These are phyloP conservation scores for Ptychochromis oligacanthus DNA, from an alignment of 2,113 vertebrate genomes.

Conservation along the genomic window DNA sequence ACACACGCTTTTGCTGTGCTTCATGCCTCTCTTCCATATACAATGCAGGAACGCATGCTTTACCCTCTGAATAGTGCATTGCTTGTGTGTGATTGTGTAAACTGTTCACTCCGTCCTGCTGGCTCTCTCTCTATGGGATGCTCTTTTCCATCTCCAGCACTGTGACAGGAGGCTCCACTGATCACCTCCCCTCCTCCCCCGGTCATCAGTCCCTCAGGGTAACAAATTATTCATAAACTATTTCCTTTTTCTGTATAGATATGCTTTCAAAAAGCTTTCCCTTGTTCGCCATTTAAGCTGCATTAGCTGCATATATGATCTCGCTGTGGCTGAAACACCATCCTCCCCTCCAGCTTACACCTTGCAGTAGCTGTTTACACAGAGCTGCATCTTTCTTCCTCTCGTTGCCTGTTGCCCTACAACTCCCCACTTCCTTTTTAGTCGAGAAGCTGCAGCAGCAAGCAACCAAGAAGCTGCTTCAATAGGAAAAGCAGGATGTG, in stretches of 20 bases:
- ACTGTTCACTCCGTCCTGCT: neutral
- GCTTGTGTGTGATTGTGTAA: neutral
- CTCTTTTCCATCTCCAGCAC: constrained; percentile 21
- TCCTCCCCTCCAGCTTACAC: constrained; percentile 36
- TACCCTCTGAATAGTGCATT: neutral
- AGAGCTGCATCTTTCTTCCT: constrained; percentile 27
- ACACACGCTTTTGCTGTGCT: neutral
- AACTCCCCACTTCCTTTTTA: neutral
- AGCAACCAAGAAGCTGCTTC: neutral
- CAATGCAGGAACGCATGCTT: neutral
- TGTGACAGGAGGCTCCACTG: constrained; percentile 19
- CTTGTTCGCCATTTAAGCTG: constrained; percentile 60
- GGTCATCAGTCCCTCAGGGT: constrained; percentile 19
- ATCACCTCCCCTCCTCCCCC: neutral
- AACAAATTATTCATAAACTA: constrained; percentile 69
- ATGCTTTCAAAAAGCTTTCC: constrained; percentile 66
- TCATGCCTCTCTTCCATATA: neutral
- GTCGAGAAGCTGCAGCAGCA: neutral
- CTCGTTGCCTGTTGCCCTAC: constrained; percentile 25
- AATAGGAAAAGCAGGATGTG: constrained; percentile 7
- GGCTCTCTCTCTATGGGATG: neutral
- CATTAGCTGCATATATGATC: constrained; percentile 35
- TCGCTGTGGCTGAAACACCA: neutral
- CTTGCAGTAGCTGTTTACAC: constrained; percentile 23
- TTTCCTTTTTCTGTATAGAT: constrained; percentile 51